phyloP scores from a whole-genome alignment of 2,797 vertebrate genomes.

The Thunnus albacares region DNA sequence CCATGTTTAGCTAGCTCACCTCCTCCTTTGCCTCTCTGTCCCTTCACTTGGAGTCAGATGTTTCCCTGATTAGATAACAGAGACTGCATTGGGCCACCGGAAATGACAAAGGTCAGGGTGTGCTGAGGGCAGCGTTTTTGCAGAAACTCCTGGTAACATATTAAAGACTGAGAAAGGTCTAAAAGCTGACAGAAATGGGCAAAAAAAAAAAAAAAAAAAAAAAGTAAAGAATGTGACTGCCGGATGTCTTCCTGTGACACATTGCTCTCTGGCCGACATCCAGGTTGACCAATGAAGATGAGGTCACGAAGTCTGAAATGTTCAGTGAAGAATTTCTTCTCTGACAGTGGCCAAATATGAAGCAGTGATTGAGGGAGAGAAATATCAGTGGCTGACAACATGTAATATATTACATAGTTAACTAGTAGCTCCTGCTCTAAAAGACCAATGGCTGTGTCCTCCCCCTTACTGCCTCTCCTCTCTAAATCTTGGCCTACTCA shows the following conservation, averaged over 20 bases:
- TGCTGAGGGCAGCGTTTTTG: constrained; percentile 79
- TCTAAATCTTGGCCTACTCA: constrained; percentile 48
- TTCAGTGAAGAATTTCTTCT: constrained; percentile 23
- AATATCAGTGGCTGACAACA: constrained; percentile 10
- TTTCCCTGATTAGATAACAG: constrained; percentile 82
- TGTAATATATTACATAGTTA: constrained; percentile 32
- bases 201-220: neutral
- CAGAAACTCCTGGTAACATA: constrained; percentile 79
- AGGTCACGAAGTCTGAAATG: constrained; percentile 29
- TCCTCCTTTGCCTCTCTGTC: constrained; percentile 15
- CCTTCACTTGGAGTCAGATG: constrained; percentile 66
- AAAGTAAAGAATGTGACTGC: constrained; percentile 49
- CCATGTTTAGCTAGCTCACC: neutral
- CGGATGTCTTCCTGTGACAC: constrained; percentile 55
- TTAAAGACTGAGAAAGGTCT: constrained; percentile 72
- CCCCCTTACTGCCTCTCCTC: constrained; percentile 25
- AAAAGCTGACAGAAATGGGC: constrained; percentile 32
- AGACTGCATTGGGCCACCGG: constrained; percentile 69
- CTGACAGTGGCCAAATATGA: constrained; percentile 28
- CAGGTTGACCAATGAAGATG: constrained; percentile 31
- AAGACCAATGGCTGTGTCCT: constrained; percentile 20
- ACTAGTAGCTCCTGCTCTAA: constrained; percentile 12
- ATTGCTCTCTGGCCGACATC: constrained; percentile 33
- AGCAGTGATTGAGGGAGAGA: constrained; percentile 10
- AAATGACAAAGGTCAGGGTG: constrained; percentile 85